These are phyloP conservation scores for Metaphire vulgaris DNA, from an alignment of 1,140 invertebrate genomes.

Conservation along the genomic window DNA sequence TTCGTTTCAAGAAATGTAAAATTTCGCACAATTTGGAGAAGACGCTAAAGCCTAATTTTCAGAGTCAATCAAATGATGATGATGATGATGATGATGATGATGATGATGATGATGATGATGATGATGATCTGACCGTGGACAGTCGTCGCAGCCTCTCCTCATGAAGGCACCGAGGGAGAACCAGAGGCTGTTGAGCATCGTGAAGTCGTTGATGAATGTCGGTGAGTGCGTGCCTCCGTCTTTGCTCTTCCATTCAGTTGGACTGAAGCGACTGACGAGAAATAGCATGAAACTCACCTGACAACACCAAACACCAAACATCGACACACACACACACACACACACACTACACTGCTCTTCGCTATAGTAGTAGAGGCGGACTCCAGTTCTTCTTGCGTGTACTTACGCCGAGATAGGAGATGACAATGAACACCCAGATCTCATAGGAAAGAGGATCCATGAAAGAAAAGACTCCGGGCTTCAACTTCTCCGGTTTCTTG, in stretches of 20 bases:
- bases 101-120: no score
- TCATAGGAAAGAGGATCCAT: constrained; percentile 95
- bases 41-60: no score
- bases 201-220: constrained; percentile 84
- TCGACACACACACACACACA: constrained; percentile 78
- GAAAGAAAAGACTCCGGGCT: constrained; percentile 87
- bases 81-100: no score
- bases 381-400: no score
- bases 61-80: no score
- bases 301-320: no score
- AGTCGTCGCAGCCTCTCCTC: constrained; percentile 92
- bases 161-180: constrained; percentile 89
- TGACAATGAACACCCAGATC: constrained; percentile 94
- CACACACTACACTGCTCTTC: constrained; percentile 25
- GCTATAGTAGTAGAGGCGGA: no score
- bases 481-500: constrained; percentile 87
- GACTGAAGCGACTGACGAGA: constrained; percentile 86
- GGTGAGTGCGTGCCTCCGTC: constrained; percentile 47
- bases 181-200: constrained; percentile 61
- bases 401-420: constrained; percentile 66
- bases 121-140: constrained; percentile 79
- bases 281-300: constrained; percentile 84
- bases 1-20: no score
- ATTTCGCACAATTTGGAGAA: no score
- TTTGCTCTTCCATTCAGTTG: constrained; percentile 79